Base-by-base conservation (phyloP, 2,113 vertebrate genomes). In the Thamnaconus septentrionalis region DNA sequence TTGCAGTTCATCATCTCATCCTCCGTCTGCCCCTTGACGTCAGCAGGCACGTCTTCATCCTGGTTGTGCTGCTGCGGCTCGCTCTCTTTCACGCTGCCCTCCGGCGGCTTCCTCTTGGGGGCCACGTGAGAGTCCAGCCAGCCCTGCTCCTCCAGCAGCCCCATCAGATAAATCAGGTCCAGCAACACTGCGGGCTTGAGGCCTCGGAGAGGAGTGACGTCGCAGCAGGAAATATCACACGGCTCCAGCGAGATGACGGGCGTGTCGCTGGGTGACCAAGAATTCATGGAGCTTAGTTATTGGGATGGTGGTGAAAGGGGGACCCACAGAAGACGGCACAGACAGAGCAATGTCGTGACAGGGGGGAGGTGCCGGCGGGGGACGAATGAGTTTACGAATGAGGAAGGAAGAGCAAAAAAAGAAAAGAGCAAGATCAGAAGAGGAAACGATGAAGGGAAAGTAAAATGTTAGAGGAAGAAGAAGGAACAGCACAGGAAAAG, bases 211-310 rank as follows among this genome's bases (percentile, higher is more conserved):
- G 81, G 81, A 10, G 85, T 65, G 55, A 92, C 56, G 41, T 92
- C 89, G 51, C 90, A 87, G 82, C 81, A 84, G 64, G 89, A 84
- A 6, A 75, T 64, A 48, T 87, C 87, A 4, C 88, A 90, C 5
- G 92, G 89, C 84, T 93, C 92, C 89, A 93, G 75, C 1, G 91
- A 91, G 61, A 85, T 74, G 69, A 93, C 88, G 1, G 89, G 89
- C 0, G 88, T 91, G 84, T 93, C 92, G 80, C 92, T 93, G 86
- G 92, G 92, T 92, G 92, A 93, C 92, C 92, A 93, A 93, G 91
- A 93, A 92, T 91, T 92, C 87, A 92, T 88, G 91, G 90, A 92
- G 91, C 92, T 93, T 91, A 89, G 88, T 93, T 92, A 93, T 91
- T 86, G 81, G 76, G 80, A 68, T 68, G 86, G 75, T 66, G 71